A percentile compares a stretch with the other conserved stretches of the same genome.
Evolutionary conservation across 2,113 vertebrate species (phyloP).

Genomic region (Siphamia tubifer): DNA sequence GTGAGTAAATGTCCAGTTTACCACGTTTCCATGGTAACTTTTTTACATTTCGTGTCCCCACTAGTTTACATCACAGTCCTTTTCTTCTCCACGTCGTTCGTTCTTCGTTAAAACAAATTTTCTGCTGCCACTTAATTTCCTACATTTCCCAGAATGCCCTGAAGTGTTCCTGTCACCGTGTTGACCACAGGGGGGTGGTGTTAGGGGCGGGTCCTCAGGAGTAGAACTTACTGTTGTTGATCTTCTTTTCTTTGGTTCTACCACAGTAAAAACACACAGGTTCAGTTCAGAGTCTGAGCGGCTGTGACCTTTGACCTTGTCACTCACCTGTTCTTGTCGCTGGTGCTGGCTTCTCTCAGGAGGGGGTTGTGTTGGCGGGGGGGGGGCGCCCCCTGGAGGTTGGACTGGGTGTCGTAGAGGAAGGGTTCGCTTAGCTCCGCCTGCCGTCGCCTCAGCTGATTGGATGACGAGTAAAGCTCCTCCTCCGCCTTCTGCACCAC

Average conservation of each 20-base stretch:
- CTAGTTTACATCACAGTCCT: too few species aligned
- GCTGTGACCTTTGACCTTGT: too few species aligned
- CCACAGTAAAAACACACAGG: neutral
- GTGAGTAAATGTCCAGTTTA: too few species aligned
- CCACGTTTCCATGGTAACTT: too few species aligned
- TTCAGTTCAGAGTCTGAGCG: neutral
- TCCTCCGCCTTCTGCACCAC: conserved; percentile 90
- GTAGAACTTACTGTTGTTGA: conserved; percentile 94
- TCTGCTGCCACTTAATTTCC: neutral
- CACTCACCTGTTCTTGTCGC: conserved; percentile 83
- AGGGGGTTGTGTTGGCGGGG: conserved; percentile 78
- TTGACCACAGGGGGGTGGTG: neutral
- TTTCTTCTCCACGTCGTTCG: neutral
- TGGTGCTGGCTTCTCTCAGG: conserved; percentile 80
- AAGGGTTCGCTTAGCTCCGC: conserved; percentile 84
- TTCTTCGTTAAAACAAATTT: too few species aligned
- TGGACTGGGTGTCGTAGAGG: conserved; percentile 86
- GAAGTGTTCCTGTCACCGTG: conserved; percentile 23
- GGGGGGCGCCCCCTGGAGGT: conserved; percentile 65
- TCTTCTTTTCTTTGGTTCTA: conserved; percentile 89
- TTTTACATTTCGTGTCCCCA: too few species aligned
- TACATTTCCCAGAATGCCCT: conserved; percentile 33
- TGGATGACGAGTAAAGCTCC: conserved; percentile 92
- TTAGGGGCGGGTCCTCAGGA: conserved; percentile 75
- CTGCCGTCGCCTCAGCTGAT: conserved; percentile 86